Conservation (phyloP, 2,113 vertebrate genomes). For the Thermophis baileyi region DNA sequence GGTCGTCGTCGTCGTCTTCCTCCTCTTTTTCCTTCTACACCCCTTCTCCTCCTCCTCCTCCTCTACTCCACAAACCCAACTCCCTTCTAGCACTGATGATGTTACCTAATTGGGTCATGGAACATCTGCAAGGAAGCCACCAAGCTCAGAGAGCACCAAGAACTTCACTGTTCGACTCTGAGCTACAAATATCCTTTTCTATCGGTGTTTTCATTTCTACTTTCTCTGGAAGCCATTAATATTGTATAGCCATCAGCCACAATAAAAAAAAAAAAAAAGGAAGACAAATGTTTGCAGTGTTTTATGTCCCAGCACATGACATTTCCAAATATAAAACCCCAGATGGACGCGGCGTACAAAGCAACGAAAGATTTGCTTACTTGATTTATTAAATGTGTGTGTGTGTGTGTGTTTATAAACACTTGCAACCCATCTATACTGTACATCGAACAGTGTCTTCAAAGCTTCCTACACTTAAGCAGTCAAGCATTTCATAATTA, state of each 20-base stretch:
- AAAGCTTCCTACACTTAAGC: slow-evolving; percentile 35
- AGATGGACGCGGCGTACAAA: neutral
- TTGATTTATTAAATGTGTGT: neutral
- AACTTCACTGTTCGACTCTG: too few relatives aligned
- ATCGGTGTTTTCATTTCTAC: neutral
- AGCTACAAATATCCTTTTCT: too few relatives aligned
- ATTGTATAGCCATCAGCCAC: neutral
- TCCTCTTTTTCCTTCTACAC: too few relatives aligned
- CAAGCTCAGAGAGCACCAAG: too few relatives aligned
- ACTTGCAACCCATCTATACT: neutral
- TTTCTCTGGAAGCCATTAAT: neutral
- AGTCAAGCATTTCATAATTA: slow-evolving; percentile 42
- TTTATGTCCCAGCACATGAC: neutral
- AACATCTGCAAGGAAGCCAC: too few relatives aligned
- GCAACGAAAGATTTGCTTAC: neutral
- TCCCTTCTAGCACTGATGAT: too few relatives aligned
- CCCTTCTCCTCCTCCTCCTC: too few relatives aligned
- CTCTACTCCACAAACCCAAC: too few relatives aligned
- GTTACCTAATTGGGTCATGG: too few relatives aligned
- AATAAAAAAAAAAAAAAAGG: neutral
- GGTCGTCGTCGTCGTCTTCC: too few relatives aligned
- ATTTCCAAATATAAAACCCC: neutral
- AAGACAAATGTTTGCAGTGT: neutral
- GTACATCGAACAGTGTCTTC: neutral
- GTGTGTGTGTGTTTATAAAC: neutral